Percentiles rank a stretch among this genome's conserved stretches.
Evolutionary conservation across 1,140 invertebrate genomes (phyloP).

Genomic region (Neodiprion virginianus): DNA sequence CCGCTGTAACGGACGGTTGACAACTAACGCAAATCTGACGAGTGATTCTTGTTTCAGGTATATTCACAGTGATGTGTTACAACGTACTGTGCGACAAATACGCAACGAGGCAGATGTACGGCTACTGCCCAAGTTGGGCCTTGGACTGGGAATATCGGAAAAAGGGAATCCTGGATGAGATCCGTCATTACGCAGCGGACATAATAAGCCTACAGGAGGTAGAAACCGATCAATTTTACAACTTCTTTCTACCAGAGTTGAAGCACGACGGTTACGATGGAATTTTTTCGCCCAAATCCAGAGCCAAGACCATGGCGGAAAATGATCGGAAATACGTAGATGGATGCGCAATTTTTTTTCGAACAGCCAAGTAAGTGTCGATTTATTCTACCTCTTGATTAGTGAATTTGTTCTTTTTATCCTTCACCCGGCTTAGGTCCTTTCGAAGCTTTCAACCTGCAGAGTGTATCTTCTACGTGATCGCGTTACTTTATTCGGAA

Average conservation of each 20-base stretch:
- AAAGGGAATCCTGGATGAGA: constrained; percentile 97
- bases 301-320: constrained; percentile 98
- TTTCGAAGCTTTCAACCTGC: background rate
- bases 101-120: constrained; percentile 96
- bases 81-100: constrained; percentile 99
- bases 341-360: constrained; percentile 98
- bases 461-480: background rate
- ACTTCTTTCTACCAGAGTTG: constrained; percentile 95
- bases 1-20: background rate
- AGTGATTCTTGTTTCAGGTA: constrained; percentile 68
- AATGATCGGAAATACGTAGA: constrained; percentile 97
- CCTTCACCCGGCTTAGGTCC: background rate
- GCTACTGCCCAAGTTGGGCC: constrained; percentile 97
- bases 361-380: constrained; percentile 86
- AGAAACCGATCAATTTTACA: constrained; percentile 98
- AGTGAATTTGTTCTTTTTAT: background rate
- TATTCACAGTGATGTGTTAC: constrained; percentile 99
- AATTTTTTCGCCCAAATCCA: constrained; percentile 98
- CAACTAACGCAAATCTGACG: background rate
- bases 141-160: constrained; percentile 98
- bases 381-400: background rate
- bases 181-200: constrained; percentile 94
- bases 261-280: constrained; percentile 94
- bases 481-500: background rate
- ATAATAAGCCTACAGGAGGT: constrained; percentile 99